Evolutionary conservation across 2,888 invertebrate species (phyloP).

Genomic region (Drosophila birchii): DNA sequence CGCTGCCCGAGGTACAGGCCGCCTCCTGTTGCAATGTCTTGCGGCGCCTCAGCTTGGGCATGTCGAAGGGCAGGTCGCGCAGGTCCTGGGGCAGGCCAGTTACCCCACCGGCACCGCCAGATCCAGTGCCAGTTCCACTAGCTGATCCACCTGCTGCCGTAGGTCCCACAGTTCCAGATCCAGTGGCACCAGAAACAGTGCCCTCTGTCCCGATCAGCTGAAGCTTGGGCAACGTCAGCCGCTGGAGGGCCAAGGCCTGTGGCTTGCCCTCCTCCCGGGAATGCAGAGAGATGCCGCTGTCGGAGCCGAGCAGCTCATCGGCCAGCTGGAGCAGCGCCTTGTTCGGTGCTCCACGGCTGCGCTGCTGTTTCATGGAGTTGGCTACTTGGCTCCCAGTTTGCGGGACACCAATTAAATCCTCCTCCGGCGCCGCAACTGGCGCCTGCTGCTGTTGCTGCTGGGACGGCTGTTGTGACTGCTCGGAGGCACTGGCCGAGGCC

Average conservation of each 20-base stretch:
- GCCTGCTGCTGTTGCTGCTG: constrained; percentile 50
- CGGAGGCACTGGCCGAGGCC: constrained; percentile 86
- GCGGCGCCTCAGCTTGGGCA: constrained; percentile 92
- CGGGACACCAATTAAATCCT: constrained; percentile 31
- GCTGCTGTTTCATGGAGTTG: constrained; percentile 58
- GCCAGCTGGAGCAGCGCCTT: constrained; percentile 87
- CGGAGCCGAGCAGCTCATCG: constrained; percentile 93
- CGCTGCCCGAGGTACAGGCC: constrained; percentile 89
- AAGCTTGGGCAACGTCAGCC: constrained; percentile 85
- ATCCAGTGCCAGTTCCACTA: constrained; percentile 51
- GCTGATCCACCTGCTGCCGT: constrained; percentile 37
- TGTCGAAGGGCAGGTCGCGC: constrained; percentile 93
- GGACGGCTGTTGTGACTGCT: constrained; percentile 90
- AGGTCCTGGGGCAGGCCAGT: constrained; percentile 87
- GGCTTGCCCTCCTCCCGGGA: constrained; percentile 91
- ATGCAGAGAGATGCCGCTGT: constrained; percentile 94
- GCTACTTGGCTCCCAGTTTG: not conserved
- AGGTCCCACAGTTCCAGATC: not conserved
- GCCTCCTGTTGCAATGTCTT: constrained; percentile 88
- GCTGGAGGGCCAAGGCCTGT: constrained; percentile 86
- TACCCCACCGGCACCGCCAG: constrained; percentile 31
- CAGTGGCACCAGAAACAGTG: constrained; percentile 12
- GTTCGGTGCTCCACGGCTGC: constrained; percentile 86
- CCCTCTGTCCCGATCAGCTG: constrained; percentile 84
- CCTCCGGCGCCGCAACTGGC: constrained; percentile 43